A percentile compares a stretch with the other conserved stretches of the same genome.
Evolutionary conservation across 2,113 vertebrate species (phyloP).

Genomic region (Pseudonaja textilis): DNA sequence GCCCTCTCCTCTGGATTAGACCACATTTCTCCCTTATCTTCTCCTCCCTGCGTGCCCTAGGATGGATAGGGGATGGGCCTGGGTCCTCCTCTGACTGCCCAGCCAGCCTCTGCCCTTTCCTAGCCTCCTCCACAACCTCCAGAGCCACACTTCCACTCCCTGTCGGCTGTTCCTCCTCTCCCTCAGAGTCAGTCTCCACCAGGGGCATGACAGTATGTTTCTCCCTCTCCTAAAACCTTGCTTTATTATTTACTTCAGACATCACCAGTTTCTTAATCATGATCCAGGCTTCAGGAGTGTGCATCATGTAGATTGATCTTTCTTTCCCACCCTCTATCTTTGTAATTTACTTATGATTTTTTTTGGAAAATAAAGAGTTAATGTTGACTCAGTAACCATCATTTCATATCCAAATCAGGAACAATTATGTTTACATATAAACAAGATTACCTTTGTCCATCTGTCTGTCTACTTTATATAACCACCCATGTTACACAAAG

Average conservation of each 20-base stretch:
- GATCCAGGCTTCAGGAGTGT: neutral
- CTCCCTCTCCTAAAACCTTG: neutral
- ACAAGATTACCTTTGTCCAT: neutral
- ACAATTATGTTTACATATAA: neutral
- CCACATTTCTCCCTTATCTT: too few species aligned
- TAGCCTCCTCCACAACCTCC: too few species aligned
- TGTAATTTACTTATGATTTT: neutral
- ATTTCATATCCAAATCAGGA: neutral
- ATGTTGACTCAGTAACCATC: neutral
- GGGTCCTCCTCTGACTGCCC: too few species aligned
- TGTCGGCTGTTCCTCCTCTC: too few species aligned
- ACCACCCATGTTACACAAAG: neutral
- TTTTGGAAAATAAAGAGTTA: neutral
- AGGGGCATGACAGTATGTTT: neutral
- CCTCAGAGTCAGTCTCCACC: too few species aligned
- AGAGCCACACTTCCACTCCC: too few species aligned
- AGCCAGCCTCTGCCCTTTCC: too few species aligned
- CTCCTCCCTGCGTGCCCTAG: too few species aligned
- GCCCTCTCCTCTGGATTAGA: too few species aligned
- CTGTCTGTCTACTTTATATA: neutral
- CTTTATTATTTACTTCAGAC: neutral
- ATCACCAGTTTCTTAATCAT: neutral
- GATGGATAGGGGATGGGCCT: too few species aligned
- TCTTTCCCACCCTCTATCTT: neutral
- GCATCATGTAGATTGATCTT: neutral